Conservation (phyloP, 2,797 vertebrate genomes). For the Psittacula derbiana region DNA sequence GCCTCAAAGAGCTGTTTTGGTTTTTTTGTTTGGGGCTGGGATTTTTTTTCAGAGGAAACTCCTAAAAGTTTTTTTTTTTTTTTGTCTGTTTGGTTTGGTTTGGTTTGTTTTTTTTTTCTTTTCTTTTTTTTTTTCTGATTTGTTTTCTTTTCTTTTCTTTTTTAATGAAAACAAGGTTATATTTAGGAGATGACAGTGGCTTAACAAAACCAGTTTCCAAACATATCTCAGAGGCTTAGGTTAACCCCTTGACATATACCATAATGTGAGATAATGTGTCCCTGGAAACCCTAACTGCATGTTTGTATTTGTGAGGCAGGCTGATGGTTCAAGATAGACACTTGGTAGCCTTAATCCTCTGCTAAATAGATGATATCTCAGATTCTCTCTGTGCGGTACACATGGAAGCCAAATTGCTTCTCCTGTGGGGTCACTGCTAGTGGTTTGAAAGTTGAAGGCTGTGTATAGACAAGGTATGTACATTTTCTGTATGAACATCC, state of each 20-base stretch:
- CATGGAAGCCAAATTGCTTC: background rate
- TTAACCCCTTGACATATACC: background rate
- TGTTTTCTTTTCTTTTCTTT: background rate
- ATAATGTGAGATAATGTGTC: background rate
- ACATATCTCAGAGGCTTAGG: background rate
- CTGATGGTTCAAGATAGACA: background rate
- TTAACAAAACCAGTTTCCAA: slow-evolving; percentile 3
- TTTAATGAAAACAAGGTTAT: background rate
- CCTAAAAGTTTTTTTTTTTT: background rate
- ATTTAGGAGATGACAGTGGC: background rate
- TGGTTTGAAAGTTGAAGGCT: background rate
- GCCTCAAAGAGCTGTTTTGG: background rate
- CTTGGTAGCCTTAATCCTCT: background rate
- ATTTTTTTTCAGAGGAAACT: background rate
- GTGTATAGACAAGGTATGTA: background rate
- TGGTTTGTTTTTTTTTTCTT: background rate
- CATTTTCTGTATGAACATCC: background rate
- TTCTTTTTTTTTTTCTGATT: background rate
- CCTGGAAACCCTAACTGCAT: background rate
- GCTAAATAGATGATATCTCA: background rate
- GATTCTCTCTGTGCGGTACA: background rate
- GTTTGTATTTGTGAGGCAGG: background rate
- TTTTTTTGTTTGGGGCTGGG: background rate
- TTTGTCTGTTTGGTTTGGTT: background rate
- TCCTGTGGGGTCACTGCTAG: background rate